Evolutionary conservation across 2,888 invertebrate species (phyloP).

Genomic region (Drosophila demipolita): DNA sequence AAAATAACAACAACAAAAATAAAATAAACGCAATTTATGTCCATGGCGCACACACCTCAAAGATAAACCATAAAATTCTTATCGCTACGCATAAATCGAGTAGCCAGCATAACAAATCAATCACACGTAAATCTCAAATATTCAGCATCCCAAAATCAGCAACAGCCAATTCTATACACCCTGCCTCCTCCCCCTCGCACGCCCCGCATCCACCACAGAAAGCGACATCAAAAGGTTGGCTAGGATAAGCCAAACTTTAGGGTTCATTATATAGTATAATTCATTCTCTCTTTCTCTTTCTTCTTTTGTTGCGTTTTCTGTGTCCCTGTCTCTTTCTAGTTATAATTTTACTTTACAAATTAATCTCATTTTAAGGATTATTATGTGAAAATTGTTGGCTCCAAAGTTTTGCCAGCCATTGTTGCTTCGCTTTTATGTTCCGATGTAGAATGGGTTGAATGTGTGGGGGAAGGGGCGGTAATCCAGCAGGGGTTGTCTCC

Average conservation of each 20-base stretch:
- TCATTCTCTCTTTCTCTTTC: conserved; percentile 9
- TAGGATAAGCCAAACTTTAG: conserved; percentile 53
- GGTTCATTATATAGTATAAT: conserved; percentile 55
- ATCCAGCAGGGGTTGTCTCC: conserved; percentile 20
- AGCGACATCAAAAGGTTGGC: conserved; percentile 47
- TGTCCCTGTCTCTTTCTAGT: conserved; percentile 16
- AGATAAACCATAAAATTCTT: conserved; percentile 76
- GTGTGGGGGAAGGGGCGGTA: no score
- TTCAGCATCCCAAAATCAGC: conserved; percentile 44
- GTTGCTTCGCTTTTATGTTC: conserved; percentile 39
- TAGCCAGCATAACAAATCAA: conserved; percentile 68
- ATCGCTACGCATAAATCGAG: conserved; percentile 73
- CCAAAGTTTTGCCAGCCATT: conserved; percentile 65
- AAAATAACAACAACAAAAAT: not conserved
- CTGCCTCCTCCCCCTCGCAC: not conserved
- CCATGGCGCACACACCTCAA: conserved; percentile 58
- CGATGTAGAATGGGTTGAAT: conserved; percentile 6
- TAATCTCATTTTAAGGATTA: conserved; percentile 82
- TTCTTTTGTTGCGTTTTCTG: not conserved
- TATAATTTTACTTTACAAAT: conserved; percentile 77
- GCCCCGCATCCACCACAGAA: not conserved
- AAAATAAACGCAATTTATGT: conserved; percentile 48
- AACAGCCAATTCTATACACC: not conserved
- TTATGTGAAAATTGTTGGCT: conserved; percentile 77
- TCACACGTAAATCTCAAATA: conserved; percentile 68